Evolutionary conservation across 1,140 invertebrate genomes (phyloP), one percentile per base, ranked within the genome.

Genomic region (Bombus confusus): DNA sequence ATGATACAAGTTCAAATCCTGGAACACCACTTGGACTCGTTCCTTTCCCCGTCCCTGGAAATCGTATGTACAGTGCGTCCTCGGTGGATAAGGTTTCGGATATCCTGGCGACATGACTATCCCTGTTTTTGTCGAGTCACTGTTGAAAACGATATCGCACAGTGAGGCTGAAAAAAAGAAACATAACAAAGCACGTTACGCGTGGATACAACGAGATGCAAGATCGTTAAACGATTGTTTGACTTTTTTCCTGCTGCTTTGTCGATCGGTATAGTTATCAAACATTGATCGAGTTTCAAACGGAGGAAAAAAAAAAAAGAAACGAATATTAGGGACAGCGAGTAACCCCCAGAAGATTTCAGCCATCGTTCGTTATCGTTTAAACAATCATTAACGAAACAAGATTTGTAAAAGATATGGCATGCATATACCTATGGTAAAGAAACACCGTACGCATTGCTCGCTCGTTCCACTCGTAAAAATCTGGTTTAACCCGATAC

Each of bases 41-140:
- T 98, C 97, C 85, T 97, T 97, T 41, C 97, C 97, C 85, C 97
- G 95, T 66, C 97, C 98, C 91, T 97, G 97, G 92, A 98, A 98
- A 87, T 98, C 97, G 93, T 98, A 98, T 90, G 97, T 96, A 94
- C 98, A 98, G 80, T 97, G 96, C 9, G 97, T 96, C 87, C 97
- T 96, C 3, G 96, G 93, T 74, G 97, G 97, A 94, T 98, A 98
- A 39, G 97, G 96, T 87, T 96, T 95, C 57, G 97, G 97, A 93
- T 97, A 98, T 90, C 96, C 96, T 59, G 98, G 98, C 68, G 98
- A 98, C 31, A 96, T 96, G 80, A 98, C 96, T 4, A 97, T 96
- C 15, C 98, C 98, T 82, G 97, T 97, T 94, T 98, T 98, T 73
- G 96, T 96, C n/a, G 96, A 95, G 90, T 98, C 98, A 91, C 98